Evolutionary conservation across 1,140 invertebrate species (phyloP).

Genomic region (Coelopa frigida): DNA sequence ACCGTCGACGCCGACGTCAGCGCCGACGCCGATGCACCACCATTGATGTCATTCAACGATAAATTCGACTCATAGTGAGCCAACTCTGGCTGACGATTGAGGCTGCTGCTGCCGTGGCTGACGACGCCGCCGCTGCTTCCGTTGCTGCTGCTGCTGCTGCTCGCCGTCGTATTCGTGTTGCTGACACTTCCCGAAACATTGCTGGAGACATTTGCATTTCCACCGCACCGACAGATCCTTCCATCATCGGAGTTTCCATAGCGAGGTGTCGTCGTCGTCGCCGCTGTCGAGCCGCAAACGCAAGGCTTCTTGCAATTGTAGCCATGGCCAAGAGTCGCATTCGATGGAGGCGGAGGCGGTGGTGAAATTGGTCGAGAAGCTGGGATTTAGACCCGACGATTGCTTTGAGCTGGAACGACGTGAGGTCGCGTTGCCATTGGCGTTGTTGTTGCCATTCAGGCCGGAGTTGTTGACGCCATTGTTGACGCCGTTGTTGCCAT

Average conservation of each 20-base stretch:
- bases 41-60: slow-evolving; percentile 26
- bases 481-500: slow-evolving; percentile 6
- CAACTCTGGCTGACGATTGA: slow-evolving; percentile 35
- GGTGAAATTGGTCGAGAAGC: slow-evolving; percentile 56
- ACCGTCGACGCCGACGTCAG: slow-evolving; percentile 17
- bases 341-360: slow-evolving; percentile 50
- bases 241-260: slow-evolving; percentile 11
- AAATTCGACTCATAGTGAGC: slow-evolving; percentile 43
- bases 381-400: slow-evolving; percentile 48
- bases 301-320: slow-evolving; percentile 42
- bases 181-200: not conserved
- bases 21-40: slow-evolving; percentile 10
- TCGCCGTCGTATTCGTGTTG: not conserved
- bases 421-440: slow-evolving; percentile 37
- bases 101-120: slow-evolving; percentile 42
- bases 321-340: slow-evolving; percentile 47
- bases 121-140: slow-evolving; percentile 40
- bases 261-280: slow-evolving; percentile 37
- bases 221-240: slow-evolving; percentile 9
- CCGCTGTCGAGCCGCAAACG: slow-evolving; percentile 28
- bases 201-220: not conserved
- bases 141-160: slow-evolving; percentile 36
- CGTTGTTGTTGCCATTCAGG: slow-evolving; percentile 6
- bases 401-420: no score
- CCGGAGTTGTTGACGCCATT: slow-evolving; percentile 7